Evolutionary conservation across 53 echinoderm and acorn worm species (phyloP).

Genomic region (Antedon mediterranea): DNA sequence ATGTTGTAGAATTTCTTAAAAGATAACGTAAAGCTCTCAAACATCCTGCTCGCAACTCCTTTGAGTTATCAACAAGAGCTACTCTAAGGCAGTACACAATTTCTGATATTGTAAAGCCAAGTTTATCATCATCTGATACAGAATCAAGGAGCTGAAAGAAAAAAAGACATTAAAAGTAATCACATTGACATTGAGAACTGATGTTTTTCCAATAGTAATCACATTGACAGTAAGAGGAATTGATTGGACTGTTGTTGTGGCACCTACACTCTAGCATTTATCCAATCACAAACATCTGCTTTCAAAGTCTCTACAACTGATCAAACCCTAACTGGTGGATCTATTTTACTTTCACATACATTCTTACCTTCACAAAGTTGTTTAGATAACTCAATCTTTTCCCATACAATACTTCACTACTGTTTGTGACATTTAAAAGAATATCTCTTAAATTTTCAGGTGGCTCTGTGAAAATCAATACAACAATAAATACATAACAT

Average conservation of each 20-base stretch:
- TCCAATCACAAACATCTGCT: too few relatives aligned
- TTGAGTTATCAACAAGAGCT: slow-evolving; percentile 65
- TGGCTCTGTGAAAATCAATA: slow-evolving; percentile 33
- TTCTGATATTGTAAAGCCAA: slow-evolving; percentile 53
- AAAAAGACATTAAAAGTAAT: not conserved
- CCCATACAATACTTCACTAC: slow-evolving; percentile 44
- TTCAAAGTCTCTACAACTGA: too few relatives aligned
- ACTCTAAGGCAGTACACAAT: slow-evolving; percentile 73
- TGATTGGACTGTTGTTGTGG: too few relatives aligned
- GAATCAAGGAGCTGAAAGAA: slow-evolving; percentile 44
- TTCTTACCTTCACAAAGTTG: slow-evolving; percentile 90
- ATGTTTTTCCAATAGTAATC: too few relatives aligned
- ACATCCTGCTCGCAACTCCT: slow-evolving; percentile 86
- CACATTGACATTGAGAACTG: too few relatives aligned
- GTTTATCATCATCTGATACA: slow-evolving; percentile 39
- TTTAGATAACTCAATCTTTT: slow-evolving; percentile 80
- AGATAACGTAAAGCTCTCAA: slow-evolving; percentile 75
- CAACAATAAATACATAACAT: too few relatives aligned
- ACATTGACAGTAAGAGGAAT: too few relatives aligned
- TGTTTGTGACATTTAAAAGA: slow-evolving; percentile 41
- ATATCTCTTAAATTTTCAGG: slow-evolving; percentile 68
- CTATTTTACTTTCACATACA: too few relatives aligned
- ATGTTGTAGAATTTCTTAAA: slow-evolving; percentile 42
- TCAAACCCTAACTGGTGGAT: too few relatives aligned
- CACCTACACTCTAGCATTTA: too few relatives aligned